Conservation (phyloP, 1,140 invertebrate genomes). For the Pachyrhynchus sulphureomaculatus region DNA sequence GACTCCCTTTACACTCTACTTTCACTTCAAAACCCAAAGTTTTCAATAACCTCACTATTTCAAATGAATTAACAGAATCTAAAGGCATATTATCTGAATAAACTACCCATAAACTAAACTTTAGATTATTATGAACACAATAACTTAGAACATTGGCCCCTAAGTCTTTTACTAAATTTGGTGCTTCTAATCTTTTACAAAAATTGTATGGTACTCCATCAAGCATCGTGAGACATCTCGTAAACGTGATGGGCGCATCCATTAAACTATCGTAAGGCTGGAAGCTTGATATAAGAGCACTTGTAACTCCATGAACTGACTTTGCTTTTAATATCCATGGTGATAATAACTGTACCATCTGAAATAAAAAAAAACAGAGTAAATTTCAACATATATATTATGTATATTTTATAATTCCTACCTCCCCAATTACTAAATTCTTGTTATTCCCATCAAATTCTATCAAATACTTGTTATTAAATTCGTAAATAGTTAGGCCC, state of each 20-base stretch:
- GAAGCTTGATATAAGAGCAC: neutral
- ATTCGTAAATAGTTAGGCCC: slow-evolving; percentile 24
- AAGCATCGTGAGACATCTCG: slow-evolving; percentile 30
- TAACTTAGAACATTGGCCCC: slow-evolving; percentile 39
- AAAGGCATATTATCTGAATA: slow-evolving; percentile 39
- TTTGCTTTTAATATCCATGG: slow-evolving; percentile 33
- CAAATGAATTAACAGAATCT: slow-evolving; percentile 39
- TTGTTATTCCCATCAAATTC: slow-evolving; percentile 31
- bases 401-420: slow-evolving; percentile 4
- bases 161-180: slow-evolving; percentile 43
- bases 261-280: slow-evolving; percentile 5
- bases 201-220: slow-evolving; percentile 18
- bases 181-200: slow-evolving; percentile 36
- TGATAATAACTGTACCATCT: slow-evolving; percentile 37
- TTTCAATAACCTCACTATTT: slow-evolving; percentile 37
- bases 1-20: slow-evolving; percentile 11
- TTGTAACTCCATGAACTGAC: slow-evolving; percentile 37
- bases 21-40: slow-evolving; percentile 18
- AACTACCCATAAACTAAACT: slow-evolving; percentile 37
- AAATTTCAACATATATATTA: neutral
- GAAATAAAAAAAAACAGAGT: slow-evolving; percentile 14
- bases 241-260: slow-evolving; percentile 16
- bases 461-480: slow-evolving; percentile 23
- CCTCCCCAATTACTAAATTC: slow-evolving; percentile 33
- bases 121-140: slow-evolving; percentile 31